Percentiles rank a stretch among this genome's conserved stretches.
Evolutionary conservation across 2,888 invertebrate species (phyloP).

Genomic region (Subacronicta megacephala): DNA sequence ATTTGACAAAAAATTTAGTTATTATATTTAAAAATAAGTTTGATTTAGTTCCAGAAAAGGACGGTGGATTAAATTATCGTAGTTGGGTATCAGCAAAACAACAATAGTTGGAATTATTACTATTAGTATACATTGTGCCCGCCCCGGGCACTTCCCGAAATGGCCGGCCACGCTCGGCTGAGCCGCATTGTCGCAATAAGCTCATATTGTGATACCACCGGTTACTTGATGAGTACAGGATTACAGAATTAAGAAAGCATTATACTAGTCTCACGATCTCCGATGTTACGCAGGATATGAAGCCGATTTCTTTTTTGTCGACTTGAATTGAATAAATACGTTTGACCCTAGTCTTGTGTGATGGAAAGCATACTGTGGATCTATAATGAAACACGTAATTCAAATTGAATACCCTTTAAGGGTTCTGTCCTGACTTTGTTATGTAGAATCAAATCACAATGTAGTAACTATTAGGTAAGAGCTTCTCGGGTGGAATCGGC

Average conservation of each 20-base stretch:
- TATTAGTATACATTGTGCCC: conserved; percentile 42
- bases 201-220: conserved; percentile 25
- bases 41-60: conserved; percentile 19
- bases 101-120: conserved; percentile 51
- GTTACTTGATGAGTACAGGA: conserved; percentile 11
- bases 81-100: conserved; percentile 22
- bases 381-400: too few species aligned
- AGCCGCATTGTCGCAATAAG: conserved; percentile 17
- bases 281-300: conserved; percentile 1
- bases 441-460: too few species aligned
- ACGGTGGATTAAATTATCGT: conserved; percentile 27
- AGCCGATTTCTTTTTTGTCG: not conserved
- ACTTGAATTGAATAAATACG: not conserved
- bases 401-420: too few species aligned
- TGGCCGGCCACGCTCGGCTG: conserved; percentile 35
- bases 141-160: conserved; percentile 31
- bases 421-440: too few species aligned
- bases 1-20: too few species aligned
- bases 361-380: not conserved
- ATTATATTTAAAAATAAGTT: too few species aligned
- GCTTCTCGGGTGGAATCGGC: too few species aligned
- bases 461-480: too few species aligned
- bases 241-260: conserved; percentile 14
- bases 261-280: conserved; percentile 11
- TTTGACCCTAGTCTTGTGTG: not conserved